Evolutionary conservation across 2,797 vertebrate genomes (phyloP), one percentile per base, ranked within the genome.

Genomic region (Cuniculus paca): DNA sequence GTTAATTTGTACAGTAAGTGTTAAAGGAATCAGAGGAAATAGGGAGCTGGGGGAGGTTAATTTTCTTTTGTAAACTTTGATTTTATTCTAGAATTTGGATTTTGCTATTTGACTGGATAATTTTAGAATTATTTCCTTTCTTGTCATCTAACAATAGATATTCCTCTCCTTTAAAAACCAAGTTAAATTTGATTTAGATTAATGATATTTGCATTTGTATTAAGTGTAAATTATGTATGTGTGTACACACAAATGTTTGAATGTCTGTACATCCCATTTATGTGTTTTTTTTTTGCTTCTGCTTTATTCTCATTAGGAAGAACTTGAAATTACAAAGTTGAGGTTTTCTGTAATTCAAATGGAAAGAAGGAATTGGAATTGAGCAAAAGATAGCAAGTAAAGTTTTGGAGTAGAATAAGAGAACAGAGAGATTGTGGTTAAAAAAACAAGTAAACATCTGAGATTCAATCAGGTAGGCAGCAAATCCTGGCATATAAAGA

Each of bases 61-160:
- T 10, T 80, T 2, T 6, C 14, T 26, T 82, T 93, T 60, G 10
- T 4, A 90, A 94, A 84, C 28, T 91, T 95, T 56, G 42, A 3
- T 52, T 91, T 96, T 65, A 85, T 88, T 88, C 31, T 48, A 61
- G 31, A 87, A 91, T 56, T 42, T 82, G 42, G 60, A 60, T 54
- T 88, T 78, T 86, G n/a, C 42, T 79, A 34, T 48, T 45, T 39
- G 52, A 56, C 16, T 34, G 36, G 26, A 74, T 75, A 90, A 83
- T 56, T 45, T 60, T 60, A 89, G 31, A 58, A 65, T 31, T n/a
- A 45, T 88, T 45, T 61, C 11, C 50, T 82, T 87, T 89, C 87
- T 79, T 63, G 11, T 50, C 52, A 42, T 58, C 5, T 52, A 80
- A 81, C 36, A 79, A 16, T 45, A 74, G 20, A 39, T 65, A 20